Evolutionary conservation across 30 jellyfish, hydroid and myxozoan species (phyloP), one percentile per base, ranked within the genome.

Genomic region (Sanderia malayensis): DNA sequence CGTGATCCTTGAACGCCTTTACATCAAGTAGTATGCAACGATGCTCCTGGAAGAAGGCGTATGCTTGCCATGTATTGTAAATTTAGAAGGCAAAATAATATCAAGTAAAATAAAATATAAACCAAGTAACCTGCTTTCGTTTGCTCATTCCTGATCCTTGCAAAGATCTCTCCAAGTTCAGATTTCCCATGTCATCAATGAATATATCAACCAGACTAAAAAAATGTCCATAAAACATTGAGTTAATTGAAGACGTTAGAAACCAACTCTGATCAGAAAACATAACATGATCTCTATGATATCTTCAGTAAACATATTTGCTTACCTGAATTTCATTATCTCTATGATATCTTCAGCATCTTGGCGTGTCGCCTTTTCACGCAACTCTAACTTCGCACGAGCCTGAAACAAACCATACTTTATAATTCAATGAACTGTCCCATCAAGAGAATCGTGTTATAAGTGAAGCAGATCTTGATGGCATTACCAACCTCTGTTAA

Each of bases 141-240:
- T 86, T 84, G 71, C 99, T 93, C 99, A 93, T 93, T 1, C 99
- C 99, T 37, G 99, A 93, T 0, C 99, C 99, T 70, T 93, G 94
- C 68, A 58, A 83, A 18, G 99, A 93, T 31, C 99, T 60, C 17
- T 73, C 80, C 58, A 85, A 82, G 79, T 85, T 96, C 76, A 93
- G 41, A 13, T 63, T 11, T 9, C 99, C 99, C 70, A 71, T 17
- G 17, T 86, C 96, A 62, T 85, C 95, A 17, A 66, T 44, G 67
- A 47, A 86, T 18, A 95, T 93, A 45, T 93, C 99, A 20, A 93
- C 85, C 85, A 93, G 77, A 79, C 99, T 92, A 22, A n/a, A 37
- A 64, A 60, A 61, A 52, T 9, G 9, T 31, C 32, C 41, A 10
- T 33, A 67, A 72, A 8, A n/a, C 10, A 0, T 0, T 15, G 44